These are phyloP conservation scores for Oscheius sp. DNA, from an alignment of 2,888 invertebrate species.

Conservation along the genomic window DNA sequence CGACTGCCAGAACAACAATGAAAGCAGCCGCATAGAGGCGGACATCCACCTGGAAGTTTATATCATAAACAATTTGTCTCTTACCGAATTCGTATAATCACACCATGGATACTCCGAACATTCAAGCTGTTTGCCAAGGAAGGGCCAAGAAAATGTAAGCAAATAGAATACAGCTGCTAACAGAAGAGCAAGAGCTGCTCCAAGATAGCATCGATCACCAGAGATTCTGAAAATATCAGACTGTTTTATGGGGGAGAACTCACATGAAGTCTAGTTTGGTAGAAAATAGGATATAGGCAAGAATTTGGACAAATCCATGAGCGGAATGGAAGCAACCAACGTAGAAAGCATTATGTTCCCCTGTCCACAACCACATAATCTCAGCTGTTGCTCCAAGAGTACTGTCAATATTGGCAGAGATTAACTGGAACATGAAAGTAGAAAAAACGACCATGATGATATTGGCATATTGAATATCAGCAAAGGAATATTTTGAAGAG, in stretches of 20 bases:
- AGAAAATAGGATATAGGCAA: background rate
- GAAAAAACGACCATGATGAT: background rate
- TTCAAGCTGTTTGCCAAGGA: background rate
- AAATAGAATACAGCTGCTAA: background rate
- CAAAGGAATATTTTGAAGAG: background rate
- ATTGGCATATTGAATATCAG: background rate
- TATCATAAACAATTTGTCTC: background rate
- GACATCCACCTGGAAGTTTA: too few species aligned
- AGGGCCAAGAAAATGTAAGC: background rate
- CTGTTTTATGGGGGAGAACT: background rate
- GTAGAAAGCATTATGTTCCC: background rate
- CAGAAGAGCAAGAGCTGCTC: background rate
- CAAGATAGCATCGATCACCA: background rate
- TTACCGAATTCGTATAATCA: background rate
- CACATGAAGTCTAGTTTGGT: too few species aligned
- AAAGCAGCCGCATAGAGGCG: too few species aligned
- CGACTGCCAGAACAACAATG: too few species aligned
- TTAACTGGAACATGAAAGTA: background rate
- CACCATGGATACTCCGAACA: background rate
- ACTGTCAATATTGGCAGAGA: background rate
- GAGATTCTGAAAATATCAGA: background rate
- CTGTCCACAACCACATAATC: conserved; percentile 2
- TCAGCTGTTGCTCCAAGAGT: background rate
- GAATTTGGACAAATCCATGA: background rate
- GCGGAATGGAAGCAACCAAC: background rate